These are phyloP conservation scores for Lacerta bilineata DNA, from an alignment of 2,797 vertebrate genomes.

Conservation along the genomic window DNA sequence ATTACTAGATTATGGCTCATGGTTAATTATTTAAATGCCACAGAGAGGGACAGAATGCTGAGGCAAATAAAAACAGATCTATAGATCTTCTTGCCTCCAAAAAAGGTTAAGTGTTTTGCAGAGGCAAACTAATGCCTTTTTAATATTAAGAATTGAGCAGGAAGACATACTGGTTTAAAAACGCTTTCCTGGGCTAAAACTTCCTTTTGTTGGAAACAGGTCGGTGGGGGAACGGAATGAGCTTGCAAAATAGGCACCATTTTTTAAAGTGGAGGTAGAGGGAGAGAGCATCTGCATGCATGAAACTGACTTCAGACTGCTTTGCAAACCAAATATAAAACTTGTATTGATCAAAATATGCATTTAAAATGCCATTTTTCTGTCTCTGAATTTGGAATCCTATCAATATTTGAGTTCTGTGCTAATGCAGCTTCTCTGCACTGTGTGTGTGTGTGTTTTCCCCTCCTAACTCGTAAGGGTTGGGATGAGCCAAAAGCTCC, in stretches of 20 bases:
- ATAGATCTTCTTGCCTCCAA: slow-evolving; percentile 31
- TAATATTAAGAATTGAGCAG: slow-evolving; percentile 5
- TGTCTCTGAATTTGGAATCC: neutral
- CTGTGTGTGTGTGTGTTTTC: neutral
- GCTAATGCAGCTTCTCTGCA: neutral
- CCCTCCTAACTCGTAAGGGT: neutral
- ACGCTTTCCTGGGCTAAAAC: neutral
- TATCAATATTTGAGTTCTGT: neutral
- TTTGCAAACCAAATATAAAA: neutral
- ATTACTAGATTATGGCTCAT: slow-evolving; percentile 29
- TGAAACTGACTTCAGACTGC: neutral
- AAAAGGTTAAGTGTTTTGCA: slow-evolving; percentile 21
- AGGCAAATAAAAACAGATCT: slow-evolving; percentile 17
- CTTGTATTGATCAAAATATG: neutral
- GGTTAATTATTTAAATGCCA: slow-evolving; percentile 51
- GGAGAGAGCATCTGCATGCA: neutral
- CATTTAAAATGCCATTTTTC: neutral
- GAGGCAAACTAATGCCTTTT: slow-evolving; percentile 35
- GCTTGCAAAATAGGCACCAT: neutral
- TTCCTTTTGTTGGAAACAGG: neutral
- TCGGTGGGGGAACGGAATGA: too few relatives aligned
- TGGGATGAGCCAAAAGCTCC: neutral
- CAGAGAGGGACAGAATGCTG: slow-evolving; percentile 11
- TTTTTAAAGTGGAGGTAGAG: neutral
- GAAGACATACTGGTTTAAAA: slow-evolving; percentile 6